phyloP scores from a whole-genome alignment of 2,113 vertebrate species.

The Bos taurus region ARS-UCD2.0 NC_037338.1:23736001-23736500 shows the following conservation, averaged over 20 bases:
- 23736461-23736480: neutral
- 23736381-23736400: neutral
- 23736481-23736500: neutral
- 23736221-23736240: neutral
- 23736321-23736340: neutral
- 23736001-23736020: neutral
- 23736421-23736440: neutral
- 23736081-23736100: neutral
- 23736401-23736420: neutral
- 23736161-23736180: neutral
- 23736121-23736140: neutral
- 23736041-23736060: neutral
- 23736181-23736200: neutral
- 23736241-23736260: neutral
- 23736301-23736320: neutral
- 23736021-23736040: neutral
- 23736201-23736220: neutral
- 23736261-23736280: neutral
- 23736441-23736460: neutral
- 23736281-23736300: neutral
- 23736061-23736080: neutral
- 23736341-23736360: neutral
- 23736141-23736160: neutral
- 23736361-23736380: neutral
- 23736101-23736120: neutral